A percentile compares a stretch with the other conserved stretches of the same genome.
Evolutionary conservation across 2,888 invertebrate species (phyloP).

Genomic region (Aspidiotus destructor): DNA sequence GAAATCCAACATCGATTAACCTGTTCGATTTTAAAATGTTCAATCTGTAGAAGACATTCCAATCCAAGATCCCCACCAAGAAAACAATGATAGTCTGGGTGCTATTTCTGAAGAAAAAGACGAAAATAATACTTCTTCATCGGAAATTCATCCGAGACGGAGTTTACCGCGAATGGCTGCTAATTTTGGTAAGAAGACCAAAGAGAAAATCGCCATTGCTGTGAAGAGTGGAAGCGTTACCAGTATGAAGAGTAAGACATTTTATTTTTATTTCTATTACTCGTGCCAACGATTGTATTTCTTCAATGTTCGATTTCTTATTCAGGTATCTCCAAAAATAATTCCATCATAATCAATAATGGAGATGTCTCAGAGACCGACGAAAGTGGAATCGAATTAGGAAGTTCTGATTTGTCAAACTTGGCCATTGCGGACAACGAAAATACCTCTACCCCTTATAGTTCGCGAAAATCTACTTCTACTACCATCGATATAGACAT

Average conservation of each 20-base stretch:
- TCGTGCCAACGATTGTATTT: neutral
- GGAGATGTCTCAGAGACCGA: constrained; percentile 37
- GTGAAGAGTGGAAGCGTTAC: constrained; percentile 34
- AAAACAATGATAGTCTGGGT: constrained; percentile 49
- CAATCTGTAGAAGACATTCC: constrained; percentile 72
- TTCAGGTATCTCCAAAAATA: constrained; percentile 23
- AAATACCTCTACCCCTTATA: constrained; percentile 34
- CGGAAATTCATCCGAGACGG: constrained; percentile 35
- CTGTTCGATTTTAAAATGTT: constrained; percentile 27
- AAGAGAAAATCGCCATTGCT: constrained; percentile 37
- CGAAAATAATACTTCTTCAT: constrained; percentile 41
- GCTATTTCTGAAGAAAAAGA: constrained; percentile 62
- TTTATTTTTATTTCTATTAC: neutral
- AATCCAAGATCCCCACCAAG: constrained; percentile 62
- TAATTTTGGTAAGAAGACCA: constrained; percentile 39
- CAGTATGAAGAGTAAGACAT: constrained; percentile 26
- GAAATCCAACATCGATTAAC: too few species aligned
- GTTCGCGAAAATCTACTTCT: constrained; percentile 26
- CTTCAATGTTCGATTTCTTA: neutral
- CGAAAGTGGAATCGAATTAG: constrained; percentile 37
- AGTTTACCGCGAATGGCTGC: constrained; percentile 39
- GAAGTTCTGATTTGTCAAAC: constrained; percentile 36
- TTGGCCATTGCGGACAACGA: constrained; percentile 34
- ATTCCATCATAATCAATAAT: constrained; percentile 33
- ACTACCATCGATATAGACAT: constrained; percentile 35